Evolutionary conservation across 2,888 invertebrate species (phyloP), one percentile per base, ranked within the genome.

Genomic region (Xanthia icteritia): DNA sequence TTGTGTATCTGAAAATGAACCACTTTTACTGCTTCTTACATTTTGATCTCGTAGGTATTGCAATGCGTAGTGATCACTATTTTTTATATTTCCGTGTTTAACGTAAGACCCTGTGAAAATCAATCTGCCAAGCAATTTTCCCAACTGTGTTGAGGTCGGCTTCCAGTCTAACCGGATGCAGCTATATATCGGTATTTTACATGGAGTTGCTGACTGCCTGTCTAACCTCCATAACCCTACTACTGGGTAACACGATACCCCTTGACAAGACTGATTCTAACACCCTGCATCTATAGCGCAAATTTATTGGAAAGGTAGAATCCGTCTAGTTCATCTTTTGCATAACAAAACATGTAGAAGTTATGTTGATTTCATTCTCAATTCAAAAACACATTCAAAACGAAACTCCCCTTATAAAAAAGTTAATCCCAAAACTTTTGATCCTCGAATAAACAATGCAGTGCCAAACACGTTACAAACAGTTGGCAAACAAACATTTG

Each of bases 401-500:
- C 31, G 61, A 61, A 71, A 51, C 31, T 15, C 23, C 0, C 5
- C 9, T 31, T 15, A n/a, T 27, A 45, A 68, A 73, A 85, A 81
- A 64, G 36, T 56, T 67, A 36, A 63, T 56, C 36, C 51, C 23
- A 17, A 60, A 84, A 78, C 65, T 78, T 72, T 75, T 70, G 85
- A 82, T 67, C 56, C 69, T n/a, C 11, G 27, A 78, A 76, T 73
- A 65, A 70, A 73, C 69, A 79, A 80, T 81, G 70, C 77, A 61
- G 56, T 39, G 23, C 36, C 54, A 73, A 81, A 73, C 70, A 68
- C 63, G 67, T 79, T 71, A 73, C 69, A 73, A 86, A 84, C 83
- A 85, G 67, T 72, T 74, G 60, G 48, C 54, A 15, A 77, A 81
- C 72, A 79, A 77, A 86, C 80, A 78, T 76, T 79, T 69, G 75